phyloP scores from a whole-genome alignment of 2,113 vertebrate species.

The Calyptommatus sinebrachiatus region DNA sequence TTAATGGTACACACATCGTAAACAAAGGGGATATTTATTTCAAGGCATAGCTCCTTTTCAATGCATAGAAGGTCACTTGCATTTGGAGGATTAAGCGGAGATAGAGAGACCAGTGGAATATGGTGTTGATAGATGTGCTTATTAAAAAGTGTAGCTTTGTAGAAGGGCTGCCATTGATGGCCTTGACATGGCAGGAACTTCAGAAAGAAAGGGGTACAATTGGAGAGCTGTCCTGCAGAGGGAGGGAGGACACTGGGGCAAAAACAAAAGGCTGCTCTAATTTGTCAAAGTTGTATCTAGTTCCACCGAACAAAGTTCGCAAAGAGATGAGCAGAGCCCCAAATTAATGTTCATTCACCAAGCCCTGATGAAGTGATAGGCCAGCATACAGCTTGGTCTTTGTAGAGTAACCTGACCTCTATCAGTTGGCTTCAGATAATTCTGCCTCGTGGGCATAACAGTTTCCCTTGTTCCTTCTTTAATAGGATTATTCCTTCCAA shows the following conservation, averaged over 20 bases:
- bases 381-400: slow-evolving; percentile 64
- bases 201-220: slow-evolving; percentile 74
- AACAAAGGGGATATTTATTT: slow-evolving; percentile 78
- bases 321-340: slow-evolving; percentile 79
- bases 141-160: slow-evolving; percentile 76
- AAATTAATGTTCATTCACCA: slow-evolving; percentile 81
- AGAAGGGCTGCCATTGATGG: slow-evolving; percentile 64
- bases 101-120: slow-evolving; percentile 67
- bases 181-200: slow-evolving; percentile 58
- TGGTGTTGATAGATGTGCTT: slow-evolving; percentile 81
- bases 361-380: slow-evolving; percentile 75
- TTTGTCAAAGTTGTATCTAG: slow-evolving; percentile 87
- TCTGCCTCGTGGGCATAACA: slow-evolving; percentile 77
- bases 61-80: slow-evolving; percentile 64
- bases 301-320: slow-evolving; percentile 82
- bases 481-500: slow-evolving; percentile 82
- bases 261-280: slow-evolving; percentile 70
- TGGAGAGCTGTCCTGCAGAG: slow-evolving; percentile 70
- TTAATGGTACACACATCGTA: slow-evolving; percentile 63
- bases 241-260: slow-evolving; percentile 55
- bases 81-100: slow-evolving; percentile 71
- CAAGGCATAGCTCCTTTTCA: slow-evolving; percentile 33
- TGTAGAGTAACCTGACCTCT: slow-evolving; percentile 74
- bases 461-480: slow-evolving; percentile 80
- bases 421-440: slow-evolving; percentile 72